Evolutionary conservation across 2,797 vertebrate species (phyloP).

Genomic region (Hirundo rustica): DNA sequence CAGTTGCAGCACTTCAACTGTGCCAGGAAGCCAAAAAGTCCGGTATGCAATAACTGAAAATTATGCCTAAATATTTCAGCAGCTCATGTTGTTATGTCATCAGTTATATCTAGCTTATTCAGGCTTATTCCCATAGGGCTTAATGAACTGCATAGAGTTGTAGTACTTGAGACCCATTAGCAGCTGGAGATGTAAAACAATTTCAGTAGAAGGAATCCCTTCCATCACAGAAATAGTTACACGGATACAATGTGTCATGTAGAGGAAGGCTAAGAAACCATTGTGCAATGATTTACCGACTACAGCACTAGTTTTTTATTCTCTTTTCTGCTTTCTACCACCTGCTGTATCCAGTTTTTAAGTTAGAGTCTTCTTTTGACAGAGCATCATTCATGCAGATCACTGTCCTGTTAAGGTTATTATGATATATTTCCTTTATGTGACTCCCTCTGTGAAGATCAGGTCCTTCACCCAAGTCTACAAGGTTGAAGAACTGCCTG

Average conservation of each 20-base stretch:
- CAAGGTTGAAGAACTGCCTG: constrained; percentile 7
- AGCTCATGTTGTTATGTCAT: constrained; percentile 41
- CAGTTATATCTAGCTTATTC: constrained; percentile 39
- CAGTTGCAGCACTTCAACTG: background rate
- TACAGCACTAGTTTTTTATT: constrained; percentile 3
- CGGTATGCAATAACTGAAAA: constrained; percentile 32
- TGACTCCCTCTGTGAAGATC: constrained; percentile 36
- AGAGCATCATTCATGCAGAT: constrained; percentile 52
- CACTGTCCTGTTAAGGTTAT: constrained; percentile 37
- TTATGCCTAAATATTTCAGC: constrained; percentile 59
- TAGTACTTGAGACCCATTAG: constrained; percentile 45
- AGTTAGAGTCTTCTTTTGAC: constrained; percentile 4
- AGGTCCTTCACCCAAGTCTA: constrained; percentile 13
- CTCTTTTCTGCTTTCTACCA: constrained; percentile 18
- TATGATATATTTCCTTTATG: constrained; percentile 38
- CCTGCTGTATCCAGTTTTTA: constrained; percentile 44
- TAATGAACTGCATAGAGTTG: constrained; percentile 31
- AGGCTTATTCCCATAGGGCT: constrained; percentile 9
- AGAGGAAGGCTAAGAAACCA: constrained; percentile 15
- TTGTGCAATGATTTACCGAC: constrained; percentile 42
- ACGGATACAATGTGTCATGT: background rate
- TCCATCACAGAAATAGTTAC: constrained; percentile 51
- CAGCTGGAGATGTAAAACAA: constrained; percentile 28
- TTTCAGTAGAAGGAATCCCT: constrained; percentile 32
- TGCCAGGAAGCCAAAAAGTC: constrained; percentile 6